Base-by-base conservation (phyloP, 2,113 vertebrate species). In the Alaudala cheleensis region DNA sequence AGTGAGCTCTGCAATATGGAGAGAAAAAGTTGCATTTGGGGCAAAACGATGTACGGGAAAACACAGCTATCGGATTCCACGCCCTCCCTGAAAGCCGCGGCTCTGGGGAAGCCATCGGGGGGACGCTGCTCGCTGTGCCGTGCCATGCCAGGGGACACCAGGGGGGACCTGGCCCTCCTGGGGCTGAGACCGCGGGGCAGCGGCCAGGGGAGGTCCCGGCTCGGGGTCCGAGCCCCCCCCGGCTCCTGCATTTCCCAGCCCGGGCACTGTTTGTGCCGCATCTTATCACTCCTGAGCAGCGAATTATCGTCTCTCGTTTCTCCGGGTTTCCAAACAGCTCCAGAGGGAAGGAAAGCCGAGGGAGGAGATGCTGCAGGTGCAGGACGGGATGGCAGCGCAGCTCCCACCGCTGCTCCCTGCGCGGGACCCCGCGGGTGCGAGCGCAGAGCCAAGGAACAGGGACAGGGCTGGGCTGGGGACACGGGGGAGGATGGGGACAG, bases 1-100 rank as follows among this genome's bases (percentile, higher is more conserved):
- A 92, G 86, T 95, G 88, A 93, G 88, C 86, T 91, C 92, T 76
- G 92, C 81, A 87, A 87, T 60, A 91, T 62, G 81, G 92, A 90
- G 72, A 88, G 94, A 92, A 81, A 92, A 83, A 93, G 78, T 90
- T 95, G 95, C 70, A 77, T 84, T 85, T 81, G 83, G 95, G 94
- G 86, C 92, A 96, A 73, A 34, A 80, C 3, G 45, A 67, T 69
- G 28, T 5, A 19, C 10, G 83, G 73, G 85, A 45, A 70, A 76
- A 56, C 11, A 81, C 20, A 45, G 80, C 45, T 7, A 3, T 34
- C 33, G 34, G 64, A 54, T 90, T 82, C 67, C 70, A n/a, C 3
- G 1, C n/a, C 34, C 8, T 90, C 39, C 33, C 14, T 14, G 45
- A 28, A 64, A 81, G 58, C 49, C 2, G 4, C 79, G 19, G 94